Percentiles rank a stretch among this genome's conserved stretches.
These are phyloP conservation scores for Myripristis murdjan DNA, from an alignment of 2,797 vertebrate species.

Conservation along the genomic window DNA sequence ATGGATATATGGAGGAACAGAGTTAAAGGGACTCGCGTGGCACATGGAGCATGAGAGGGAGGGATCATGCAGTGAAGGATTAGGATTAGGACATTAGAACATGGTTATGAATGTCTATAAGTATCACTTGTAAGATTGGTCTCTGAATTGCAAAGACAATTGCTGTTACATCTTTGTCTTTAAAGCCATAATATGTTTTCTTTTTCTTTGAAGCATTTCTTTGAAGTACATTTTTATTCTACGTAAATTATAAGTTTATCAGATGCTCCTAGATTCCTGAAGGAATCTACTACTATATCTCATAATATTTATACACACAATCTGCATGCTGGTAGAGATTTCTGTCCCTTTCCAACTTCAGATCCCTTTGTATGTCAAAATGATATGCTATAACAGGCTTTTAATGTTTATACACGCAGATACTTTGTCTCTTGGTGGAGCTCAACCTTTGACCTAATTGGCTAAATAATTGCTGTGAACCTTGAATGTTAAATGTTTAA, in stretches of 20 bases:
- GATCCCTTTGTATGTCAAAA: not conserved
- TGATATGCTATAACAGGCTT: not conserved
- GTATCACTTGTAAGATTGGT: slow-evolving; percentile 37
- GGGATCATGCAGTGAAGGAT: slow-evolving; percentile 60
- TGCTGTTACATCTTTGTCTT: slow-evolving; percentile 18
- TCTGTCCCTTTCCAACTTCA: no score
- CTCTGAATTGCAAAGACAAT: slow-evolving; percentile 9
- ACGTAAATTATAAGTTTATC: not conserved
- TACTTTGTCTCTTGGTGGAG: not conserved
- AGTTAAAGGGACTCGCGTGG: slow-evolving; percentile 3
- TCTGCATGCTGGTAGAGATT: not conserved
- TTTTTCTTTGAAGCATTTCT: no score
- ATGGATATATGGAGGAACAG: slow-evolving; percentile 7
- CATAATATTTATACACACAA: not conserved
- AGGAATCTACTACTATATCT: not conserved
- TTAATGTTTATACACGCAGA: not conserved
- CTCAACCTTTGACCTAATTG: not conserved
- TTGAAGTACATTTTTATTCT: no score
- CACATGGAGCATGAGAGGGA: slow-evolving; percentile 6
- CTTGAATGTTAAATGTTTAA: not conserved
- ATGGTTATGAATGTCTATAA: slow-evolving; percentile 59
- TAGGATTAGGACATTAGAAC: slow-evolving; percentile 70
- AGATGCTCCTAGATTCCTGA: not conserved
- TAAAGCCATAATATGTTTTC: not conserved
- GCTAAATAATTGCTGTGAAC: not conserved